Percentiles rank a stretch among this genome's conserved stretches.
Conservation (phyloP, 2,888 invertebrate genomes). For the Dascillus cervinus region DNA sequence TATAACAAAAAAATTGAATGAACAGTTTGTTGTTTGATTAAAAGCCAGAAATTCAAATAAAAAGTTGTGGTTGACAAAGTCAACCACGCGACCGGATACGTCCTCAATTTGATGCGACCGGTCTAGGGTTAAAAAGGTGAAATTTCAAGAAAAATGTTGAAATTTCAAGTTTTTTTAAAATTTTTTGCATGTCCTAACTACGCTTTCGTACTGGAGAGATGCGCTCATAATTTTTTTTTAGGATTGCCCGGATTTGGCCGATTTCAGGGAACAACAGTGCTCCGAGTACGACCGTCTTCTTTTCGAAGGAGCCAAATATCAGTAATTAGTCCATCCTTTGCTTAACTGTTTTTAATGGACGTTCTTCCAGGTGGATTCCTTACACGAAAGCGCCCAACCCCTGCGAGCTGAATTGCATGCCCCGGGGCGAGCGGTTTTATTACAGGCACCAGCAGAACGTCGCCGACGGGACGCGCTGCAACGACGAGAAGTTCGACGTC, state of each 20-base stretch:
- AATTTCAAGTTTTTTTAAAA: too few relatives aligned
- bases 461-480: slow-evolving; percentile 76
- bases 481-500: slow-evolving; percentile 76
- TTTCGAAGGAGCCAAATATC: slow-evolving; percentile 75
- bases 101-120: too few relatives aligned
- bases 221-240: slow-evolving; percentile 36
- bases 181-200: too few relatives aligned
- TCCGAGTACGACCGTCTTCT: slow-evolving; percentile 70
- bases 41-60: too few relatives aligned
- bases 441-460: slow-evolving; percentile 76
- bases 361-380: slow-evolving; percentile 88
- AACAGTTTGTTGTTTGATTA: too few relatives aligned
- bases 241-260: slow-evolving; percentile 73
- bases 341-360: slow-evolving; percentile 3
- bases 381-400: slow-evolving; percentile 81
- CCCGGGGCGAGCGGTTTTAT: slow-evolving; percentile 84
- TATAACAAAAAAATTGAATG: too few relatives aligned
- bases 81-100: too few relatives aligned
- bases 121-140: too few relatives aligned
- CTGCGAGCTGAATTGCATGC: slow-evolving; percentile 95
- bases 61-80: too few relatives aligned
- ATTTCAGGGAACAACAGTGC: slow-evolving; percentile 89
- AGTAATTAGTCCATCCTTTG: slow-evolving; percentile 48
- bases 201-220: too few relatives aligned
- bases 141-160: too few relatives aligned